These are phyloP conservation scores for Epicauta chinensis DNA, from an alignment of 1,140 invertebrate genomes.

Conservation along the genomic window DNA sequence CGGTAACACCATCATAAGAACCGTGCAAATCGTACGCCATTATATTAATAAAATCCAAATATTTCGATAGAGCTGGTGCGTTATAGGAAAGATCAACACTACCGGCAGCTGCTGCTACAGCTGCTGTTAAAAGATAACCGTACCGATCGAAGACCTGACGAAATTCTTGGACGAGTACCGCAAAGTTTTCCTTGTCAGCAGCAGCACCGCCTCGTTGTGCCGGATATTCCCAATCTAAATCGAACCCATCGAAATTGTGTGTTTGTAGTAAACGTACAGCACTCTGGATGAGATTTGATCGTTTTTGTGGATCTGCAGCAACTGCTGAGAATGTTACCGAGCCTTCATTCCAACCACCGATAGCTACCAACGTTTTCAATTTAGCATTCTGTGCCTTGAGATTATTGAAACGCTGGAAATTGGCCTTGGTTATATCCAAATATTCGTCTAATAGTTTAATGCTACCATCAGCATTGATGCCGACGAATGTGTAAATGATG, in stretches of 20 bases:
- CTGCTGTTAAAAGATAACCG: conserved; percentile 28
- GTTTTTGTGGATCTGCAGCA: conserved; percentile 34
- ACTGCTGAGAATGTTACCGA: conserved; percentile 58
- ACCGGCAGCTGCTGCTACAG: conserved; percentile 25
- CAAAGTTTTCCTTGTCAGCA: conserved; percentile 39
- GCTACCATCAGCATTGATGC: conserved; percentile 42
- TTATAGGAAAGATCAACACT: conserved; percentile 73
- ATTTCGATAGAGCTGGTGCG: conserved; percentile 65
- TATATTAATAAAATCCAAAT: conserved; percentile 71
- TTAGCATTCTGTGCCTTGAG: conserved; percentile 57
- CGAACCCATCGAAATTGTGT: conserved; percentile 73
- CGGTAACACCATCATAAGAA: conserved; percentile 73
- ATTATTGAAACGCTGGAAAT: conserved; percentile 44
- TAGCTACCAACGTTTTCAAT: conserved; percentile 61
- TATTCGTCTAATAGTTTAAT: conserved; percentile 2
- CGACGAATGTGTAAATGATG: conserved; percentile 65
- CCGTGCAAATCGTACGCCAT: conserved; percentile 84
- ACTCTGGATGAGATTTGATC: conserved; percentile 54
- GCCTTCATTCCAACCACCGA: conserved; percentile 75
- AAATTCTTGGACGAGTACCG: conserved; percentile 28
- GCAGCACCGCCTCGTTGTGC: conserved; percentile 54
- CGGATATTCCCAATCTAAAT: conserved; percentile 80
- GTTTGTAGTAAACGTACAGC: conserved; percentile 52
- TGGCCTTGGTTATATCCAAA: conserved; percentile 42
- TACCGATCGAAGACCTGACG: conserved; percentile 25